phyloP scores from a whole-genome alignment of 2,113 vertebrate species.

The Brachionichthys hirsutus region DNA sequence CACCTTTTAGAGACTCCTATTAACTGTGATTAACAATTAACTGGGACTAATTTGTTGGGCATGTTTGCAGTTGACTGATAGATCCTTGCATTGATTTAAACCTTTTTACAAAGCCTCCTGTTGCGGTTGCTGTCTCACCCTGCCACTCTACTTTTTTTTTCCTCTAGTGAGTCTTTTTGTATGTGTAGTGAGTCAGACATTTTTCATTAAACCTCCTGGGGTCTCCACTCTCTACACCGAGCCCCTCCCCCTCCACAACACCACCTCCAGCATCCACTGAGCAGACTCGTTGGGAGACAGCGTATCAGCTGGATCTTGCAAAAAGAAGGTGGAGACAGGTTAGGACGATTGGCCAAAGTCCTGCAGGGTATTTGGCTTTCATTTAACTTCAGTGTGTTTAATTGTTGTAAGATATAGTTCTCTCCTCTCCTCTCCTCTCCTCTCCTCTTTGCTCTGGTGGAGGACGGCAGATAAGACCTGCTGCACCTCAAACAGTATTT shows the following conservation, averaged over 20 bases:
- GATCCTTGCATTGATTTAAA: slow-evolving; percentile 23
- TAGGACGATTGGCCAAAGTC: no score
- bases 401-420: no score
- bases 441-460: no score
- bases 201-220: slow-evolving; percentile 35
- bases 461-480: neutral
- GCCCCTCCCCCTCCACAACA: neutral
- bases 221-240: slow-evolving; percentile 28
- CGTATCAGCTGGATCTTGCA: no score
- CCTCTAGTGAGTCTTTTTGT: neutral
- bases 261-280: neutral
- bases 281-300: no score
- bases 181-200: slow-evolving; percentile 36
- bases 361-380: no score
- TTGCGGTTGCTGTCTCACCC: slow-evolving; percentile 8
- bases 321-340: no score
- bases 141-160: slow-evolving; percentile 15
- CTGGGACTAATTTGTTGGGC: neutral
- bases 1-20: slow-evolving; percentile 2
- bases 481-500: no score
- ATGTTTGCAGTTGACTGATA: slow-evolving; percentile 7
- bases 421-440: no score
- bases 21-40: slow-evolving; percentile 19
- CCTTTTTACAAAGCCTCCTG: neutral
- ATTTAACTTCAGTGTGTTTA: no score